Percentiles rank a stretch among this genome's conserved stretches.
Conservation (phyloP, 2,888 invertebrate genomes). For the Atethmia centrago region DNA sequence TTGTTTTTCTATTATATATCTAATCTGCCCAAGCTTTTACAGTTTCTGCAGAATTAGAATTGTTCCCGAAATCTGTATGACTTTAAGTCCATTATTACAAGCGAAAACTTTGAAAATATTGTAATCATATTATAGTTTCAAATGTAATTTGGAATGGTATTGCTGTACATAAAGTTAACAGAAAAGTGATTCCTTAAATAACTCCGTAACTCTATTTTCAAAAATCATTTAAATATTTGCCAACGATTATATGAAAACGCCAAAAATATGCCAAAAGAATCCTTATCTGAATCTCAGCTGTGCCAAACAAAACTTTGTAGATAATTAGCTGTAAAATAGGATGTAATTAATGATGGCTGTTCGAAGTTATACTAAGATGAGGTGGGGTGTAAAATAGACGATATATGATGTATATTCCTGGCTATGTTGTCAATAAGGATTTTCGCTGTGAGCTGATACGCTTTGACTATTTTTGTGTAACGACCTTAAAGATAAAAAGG, state of each 20-base stretch:
- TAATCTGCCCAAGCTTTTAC: not conserved
- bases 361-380: constrained; percentile 64
- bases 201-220: not conserved
- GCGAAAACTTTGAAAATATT: too few relatives aligned
- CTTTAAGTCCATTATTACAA: not conserved
- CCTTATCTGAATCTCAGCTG: constrained; percentile 54
- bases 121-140: not conserved
- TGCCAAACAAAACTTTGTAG: constrained; percentile 67
- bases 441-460: constrained; percentile 35
- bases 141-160: constrained; percentile 3
- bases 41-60: not conserved
- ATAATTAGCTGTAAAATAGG: constrained; percentile 62
- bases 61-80: not conserved
- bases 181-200: not conserved
- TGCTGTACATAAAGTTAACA: not conserved
- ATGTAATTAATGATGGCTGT: constrained; percentile 74
- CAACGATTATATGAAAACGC: constrained; percentile 23
- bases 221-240: constrained; percentile 26
- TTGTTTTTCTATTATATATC: not conserved
- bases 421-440: constrained; percentile 46
- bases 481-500: too few relatives aligned
- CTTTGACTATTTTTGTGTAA: too few relatives aligned
- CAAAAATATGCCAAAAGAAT: constrained; percentile 40
- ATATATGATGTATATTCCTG: constrained; percentile 57
- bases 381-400: constrained; percentile 26